These are phyloP conservation scores for Globia sparganii DNA, from an alignment of 2,888 invertebrate genomes.

Conservation along the genomic window DNA sequence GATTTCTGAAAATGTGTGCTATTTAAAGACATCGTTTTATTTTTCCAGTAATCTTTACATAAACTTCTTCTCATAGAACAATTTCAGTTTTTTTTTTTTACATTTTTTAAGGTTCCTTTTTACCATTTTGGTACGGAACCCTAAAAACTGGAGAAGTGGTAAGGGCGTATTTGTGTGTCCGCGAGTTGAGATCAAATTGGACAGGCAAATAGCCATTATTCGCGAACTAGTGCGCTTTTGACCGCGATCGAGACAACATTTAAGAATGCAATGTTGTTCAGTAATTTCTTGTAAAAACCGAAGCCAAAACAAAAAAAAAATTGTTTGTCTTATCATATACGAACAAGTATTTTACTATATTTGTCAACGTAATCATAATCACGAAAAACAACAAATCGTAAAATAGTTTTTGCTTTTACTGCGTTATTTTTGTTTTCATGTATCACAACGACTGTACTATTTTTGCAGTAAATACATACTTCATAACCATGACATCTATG, in stretches of 20 bases:
- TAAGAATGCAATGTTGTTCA: not conserved
- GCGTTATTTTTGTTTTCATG: no score
- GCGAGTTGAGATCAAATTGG: not conserved
- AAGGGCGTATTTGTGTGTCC: not conserved
- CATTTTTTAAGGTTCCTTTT: no score
- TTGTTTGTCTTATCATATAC: not conserved
- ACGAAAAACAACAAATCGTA: not conserved
- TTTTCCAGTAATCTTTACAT: no score
- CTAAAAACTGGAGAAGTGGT: not conserved
- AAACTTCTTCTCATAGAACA: no score
- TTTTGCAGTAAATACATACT: no score
- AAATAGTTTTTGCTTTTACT: no score
- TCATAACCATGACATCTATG: no score
- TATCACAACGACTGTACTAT: no score
- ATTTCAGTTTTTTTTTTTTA: no score
- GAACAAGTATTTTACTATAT: not conserved
- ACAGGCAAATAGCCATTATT: not conserved
- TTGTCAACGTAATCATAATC: not conserved
- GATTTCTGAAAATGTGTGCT: no score
- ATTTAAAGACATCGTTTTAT: no score
- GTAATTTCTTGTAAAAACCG: not conserved
- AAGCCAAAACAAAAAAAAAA: not conserved
- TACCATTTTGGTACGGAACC: no score
- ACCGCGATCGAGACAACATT: not conserved
- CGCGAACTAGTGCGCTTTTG: not conserved